Evolutionary conservation across 2,797 vertebrate species (phyloP).

Genomic region (Notolepis coatsorum): DNA sequence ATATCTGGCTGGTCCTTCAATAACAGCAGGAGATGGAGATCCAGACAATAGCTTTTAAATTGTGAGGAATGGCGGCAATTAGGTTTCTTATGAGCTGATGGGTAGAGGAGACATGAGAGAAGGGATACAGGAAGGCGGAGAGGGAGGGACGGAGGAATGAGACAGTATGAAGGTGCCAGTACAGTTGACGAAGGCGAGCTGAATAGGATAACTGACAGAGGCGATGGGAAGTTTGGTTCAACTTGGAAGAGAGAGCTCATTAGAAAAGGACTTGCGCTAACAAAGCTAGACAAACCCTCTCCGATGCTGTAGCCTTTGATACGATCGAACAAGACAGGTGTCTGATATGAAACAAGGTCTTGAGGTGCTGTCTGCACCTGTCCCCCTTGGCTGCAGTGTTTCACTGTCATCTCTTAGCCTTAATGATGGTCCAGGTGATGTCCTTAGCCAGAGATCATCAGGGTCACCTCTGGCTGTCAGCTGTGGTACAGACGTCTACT

Average conservation of each 20-base stretch:
- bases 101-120: conserved; percentile 35
- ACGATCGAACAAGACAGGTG: conserved; percentile 37
- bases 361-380: conserved; percentile 28
- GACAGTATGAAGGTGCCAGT: conserved; percentile 3
- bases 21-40: conserved; percentile 70
- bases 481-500: conserved; percentile 32
- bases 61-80: conserved; percentile 65
- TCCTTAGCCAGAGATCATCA: conserved; percentile 12
- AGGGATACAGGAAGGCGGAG: conserved; percentile 40
- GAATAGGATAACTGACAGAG: conserved; percentile 24
- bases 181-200: conserved; percentile 15
- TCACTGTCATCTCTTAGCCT: conserved; percentile 29
- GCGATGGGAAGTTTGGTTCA: conserved; percentile 5
- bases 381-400: conserved; percentile 8
- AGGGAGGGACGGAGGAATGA: conserved; percentile 26
- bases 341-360: conserved; percentile 45
- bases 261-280: conserved; percentile 44
- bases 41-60: conserved; percentile 66
- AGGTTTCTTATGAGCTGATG: conserved; percentile 46
- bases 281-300: conserved; percentile 35
- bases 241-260: conserved; percentile 44
- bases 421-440: conserved; percentile 55
- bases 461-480: conserved; percentile 10
- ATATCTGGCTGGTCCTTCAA: conserved; percentile 49
- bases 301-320: conserved; percentile 23